These are phyloP conservation scores for Cyrtorhinus lividipennis DNA, from an alignment of 1,140 invertebrate species.

Conservation along the genomic window DNA sequence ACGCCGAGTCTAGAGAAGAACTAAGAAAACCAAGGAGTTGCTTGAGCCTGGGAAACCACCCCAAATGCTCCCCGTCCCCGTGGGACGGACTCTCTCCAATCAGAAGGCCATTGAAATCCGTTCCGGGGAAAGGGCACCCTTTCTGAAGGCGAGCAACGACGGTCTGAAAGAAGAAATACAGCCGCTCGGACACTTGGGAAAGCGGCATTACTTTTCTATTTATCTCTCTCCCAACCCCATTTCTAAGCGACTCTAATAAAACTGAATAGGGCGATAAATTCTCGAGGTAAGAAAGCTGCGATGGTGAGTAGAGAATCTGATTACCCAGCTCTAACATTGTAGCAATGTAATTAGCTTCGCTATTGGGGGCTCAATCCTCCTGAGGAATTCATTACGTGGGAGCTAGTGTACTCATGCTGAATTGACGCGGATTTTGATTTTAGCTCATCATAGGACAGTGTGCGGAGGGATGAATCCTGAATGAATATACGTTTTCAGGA, in stretches of 20 bases:
- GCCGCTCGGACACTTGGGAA: not conserved
- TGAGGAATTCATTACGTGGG: not conserved
- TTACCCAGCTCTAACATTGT: no score
- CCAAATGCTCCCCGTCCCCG: not conserved
- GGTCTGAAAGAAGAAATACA: slow-evolving; percentile 1
- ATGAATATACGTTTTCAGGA: no score
- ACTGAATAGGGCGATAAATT: not conserved
- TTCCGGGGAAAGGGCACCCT: not conserved
- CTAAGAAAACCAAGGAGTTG: not conserved
- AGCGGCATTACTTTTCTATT: not conserved
- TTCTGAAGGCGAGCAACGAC: no score
- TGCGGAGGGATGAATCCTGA: no score
- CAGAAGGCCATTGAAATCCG: slow-evolving; percentile 5
- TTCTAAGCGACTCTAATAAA: not conserved
- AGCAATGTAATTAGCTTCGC: no score
- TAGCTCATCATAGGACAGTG: no score
- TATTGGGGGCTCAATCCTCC: no score
- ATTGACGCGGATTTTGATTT: no score
- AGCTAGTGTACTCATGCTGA: no score
- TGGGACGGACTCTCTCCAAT: not conserved
- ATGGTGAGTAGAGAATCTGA: not conserved
- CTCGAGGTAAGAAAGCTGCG: not conserved
- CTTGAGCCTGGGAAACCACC: not conserved
- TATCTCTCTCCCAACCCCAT: not conserved
- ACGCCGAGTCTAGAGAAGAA: not conserved